phyloP scores from a whole-genome alignment of 2,888 invertebrate species.

The Romanomermis culicivorax region DNA sequence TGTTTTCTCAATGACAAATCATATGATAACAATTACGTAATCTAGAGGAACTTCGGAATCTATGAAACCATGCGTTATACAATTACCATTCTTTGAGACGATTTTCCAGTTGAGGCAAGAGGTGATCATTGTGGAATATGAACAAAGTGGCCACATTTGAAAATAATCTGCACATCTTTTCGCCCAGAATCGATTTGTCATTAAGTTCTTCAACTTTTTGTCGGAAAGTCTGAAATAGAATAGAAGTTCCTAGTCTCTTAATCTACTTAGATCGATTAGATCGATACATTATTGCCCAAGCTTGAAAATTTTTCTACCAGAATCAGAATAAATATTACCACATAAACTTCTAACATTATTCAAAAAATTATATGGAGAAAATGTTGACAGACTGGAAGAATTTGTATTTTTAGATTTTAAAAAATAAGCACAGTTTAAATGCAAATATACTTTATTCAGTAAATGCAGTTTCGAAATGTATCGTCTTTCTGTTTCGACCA shows the following conservation, averaged over 20 bases:
- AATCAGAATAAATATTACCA: background rate
- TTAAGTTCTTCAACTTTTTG: background rate
- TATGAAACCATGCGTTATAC: background rate
- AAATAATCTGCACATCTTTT: background rate
- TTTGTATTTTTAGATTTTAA: no score
- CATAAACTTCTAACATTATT: no score
- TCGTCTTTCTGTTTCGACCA: slow-evolving; percentile 40
- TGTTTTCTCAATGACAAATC: no score
- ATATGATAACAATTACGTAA: no score
- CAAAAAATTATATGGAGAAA: no score
- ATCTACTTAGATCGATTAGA: no score
- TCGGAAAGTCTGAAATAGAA: background rate
- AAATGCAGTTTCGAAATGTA: slow-evolving; percentile 41
- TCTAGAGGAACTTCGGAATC: background rate
- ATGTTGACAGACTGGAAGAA: no score
- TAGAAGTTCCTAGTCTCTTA: no score
- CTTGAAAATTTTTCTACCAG: no score
- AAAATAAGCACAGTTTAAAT: background rate
- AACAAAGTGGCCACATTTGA: background rate
- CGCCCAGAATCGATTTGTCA: background rate
- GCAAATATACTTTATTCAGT: slow-evolving; percentile 38
- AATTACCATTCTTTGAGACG: background rate
- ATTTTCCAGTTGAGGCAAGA: background rate
- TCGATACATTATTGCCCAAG: no score
- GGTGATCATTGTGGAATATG: background rate